Conservation (phyloP, 1,140 invertebrate genomes). For the Ostrea denselamellosa region DNA sequence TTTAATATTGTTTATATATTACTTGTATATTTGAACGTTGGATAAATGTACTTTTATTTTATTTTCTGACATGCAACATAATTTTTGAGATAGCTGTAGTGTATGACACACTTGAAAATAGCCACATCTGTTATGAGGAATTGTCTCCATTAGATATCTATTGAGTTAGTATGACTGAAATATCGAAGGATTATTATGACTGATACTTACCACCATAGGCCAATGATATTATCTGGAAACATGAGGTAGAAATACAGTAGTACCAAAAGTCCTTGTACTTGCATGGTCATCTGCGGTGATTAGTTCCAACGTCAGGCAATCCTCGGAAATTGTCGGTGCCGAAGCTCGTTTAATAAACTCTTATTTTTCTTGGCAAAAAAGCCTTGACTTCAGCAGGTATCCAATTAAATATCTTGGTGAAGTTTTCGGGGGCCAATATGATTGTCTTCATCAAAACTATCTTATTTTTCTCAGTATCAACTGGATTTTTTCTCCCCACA, state of each 20-base stretch:
- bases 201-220: conserved; percentile 75
- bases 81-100: no score
- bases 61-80: no score
- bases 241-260: conserved; percentile 72
- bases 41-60: no score
- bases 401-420: conserved; percentile 33
- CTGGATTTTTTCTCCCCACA: conserved; percentile 13
- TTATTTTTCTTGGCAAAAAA: conserved; percentile 46
- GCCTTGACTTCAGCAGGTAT: conserved; percentile 38
- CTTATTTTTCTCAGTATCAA: conserved; percentile 28
- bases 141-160: no score
- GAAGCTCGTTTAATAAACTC: conserved; percentile 44
- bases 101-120: no score
- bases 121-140: no score
- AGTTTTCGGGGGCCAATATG: conserved; percentile 27
- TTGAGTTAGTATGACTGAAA: neutral
- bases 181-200: conserved; percentile 1
- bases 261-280: conserved; percentile 68
- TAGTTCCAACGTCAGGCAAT: conserved; percentile 37
- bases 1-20: no score
- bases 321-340: conserved; percentile 17
- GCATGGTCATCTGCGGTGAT: conserved; percentile 63
- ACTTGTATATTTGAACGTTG: no score
- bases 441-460: conserved; percentile 31
- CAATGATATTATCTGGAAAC: conserved; percentile 75